A percentile compares a stretch with the other conserved stretches of the same genome.
Evolutionary conservation across 35 echinoderm and acorn worm genomes (phyloP).

Genomic region (Patiria miniata): DNA sequence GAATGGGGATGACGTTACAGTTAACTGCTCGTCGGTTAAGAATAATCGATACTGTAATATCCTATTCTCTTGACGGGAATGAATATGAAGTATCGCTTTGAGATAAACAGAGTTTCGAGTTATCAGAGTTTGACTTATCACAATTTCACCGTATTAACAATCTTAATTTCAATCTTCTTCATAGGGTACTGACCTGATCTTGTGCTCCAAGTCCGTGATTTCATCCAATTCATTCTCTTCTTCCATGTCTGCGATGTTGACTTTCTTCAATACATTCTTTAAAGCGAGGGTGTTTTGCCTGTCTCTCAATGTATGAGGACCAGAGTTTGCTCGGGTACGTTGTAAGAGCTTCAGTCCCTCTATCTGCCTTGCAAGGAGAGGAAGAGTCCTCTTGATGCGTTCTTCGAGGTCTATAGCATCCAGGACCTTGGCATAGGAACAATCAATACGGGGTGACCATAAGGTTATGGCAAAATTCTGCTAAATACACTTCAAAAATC

Average conservation of each 20-base stretch:
- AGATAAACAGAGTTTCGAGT: too few species aligned
- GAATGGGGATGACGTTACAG: too few species aligned
- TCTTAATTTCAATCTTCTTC: too few species aligned
- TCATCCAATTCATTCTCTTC: slow-evolving; percentile 82
- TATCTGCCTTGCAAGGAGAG: slow-evolving; percentile 70
- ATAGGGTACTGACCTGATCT: slow-evolving; percentile 68
- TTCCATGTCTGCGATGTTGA: slow-evolving; percentile 31
- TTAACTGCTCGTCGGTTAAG: too few species aligned
- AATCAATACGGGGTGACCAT: too few species aligned
- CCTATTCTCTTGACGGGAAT: too few species aligned
- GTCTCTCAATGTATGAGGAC: slow-evolving; percentile 44
- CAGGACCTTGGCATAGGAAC: slow-evolving; percentile 52
- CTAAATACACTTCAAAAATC: too few species aligned
- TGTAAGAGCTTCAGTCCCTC: slow-evolving; percentile 75
- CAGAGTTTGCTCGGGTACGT: slow-evolving; percentile 26
- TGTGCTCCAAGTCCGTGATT: slow-evolving; percentile 86
- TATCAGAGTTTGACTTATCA: too few species aligned
- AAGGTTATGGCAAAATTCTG: too few species aligned
- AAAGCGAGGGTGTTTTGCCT: slow-evolving; percentile 46
- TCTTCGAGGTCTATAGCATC: slow-evolving; percentile 88
- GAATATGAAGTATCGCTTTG: too few species aligned
- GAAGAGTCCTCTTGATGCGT: slow-evolving; percentile 85
- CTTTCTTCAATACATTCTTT: slow-evolving; percentile 49
- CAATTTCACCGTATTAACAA: too few species aligned
- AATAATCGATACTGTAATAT: too few species aligned